Base-by-base conservation (phyloP, 2,797 vertebrate genomes). In the Falco concolor region DNA sequence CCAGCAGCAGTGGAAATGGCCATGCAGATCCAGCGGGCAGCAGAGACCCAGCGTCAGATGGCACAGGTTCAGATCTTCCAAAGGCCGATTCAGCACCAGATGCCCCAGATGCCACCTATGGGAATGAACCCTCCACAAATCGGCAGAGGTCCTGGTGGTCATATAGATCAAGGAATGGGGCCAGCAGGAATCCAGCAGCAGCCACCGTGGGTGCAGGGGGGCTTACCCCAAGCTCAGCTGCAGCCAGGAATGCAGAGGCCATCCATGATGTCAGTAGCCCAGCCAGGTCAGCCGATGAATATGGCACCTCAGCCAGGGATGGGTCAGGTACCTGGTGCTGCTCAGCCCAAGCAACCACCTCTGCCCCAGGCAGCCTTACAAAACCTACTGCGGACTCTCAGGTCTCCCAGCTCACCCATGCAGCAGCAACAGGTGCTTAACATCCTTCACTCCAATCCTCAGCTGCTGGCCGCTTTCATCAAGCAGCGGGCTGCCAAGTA, bases 361-460 rank as follows among this genome's bases (percentile, higher is more conserved):
- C 98, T 99, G 96, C 99, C 99, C 70, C 99, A 99, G 95, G 98
- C 98, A 2, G 99, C 99, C 85, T 98, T 99, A 93, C 99, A 99
- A 95, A 99, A 99, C 73, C 98, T 99, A 9, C 90, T 99, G 82
- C 98, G 99, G 95, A 99, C 99, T 87, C 98, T 99, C 64, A 98
- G 99, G 82, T 99, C 99, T 49, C 99, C 99, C 25, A 99, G 99
- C 97, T 99, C 99, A 16, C 99, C 99, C 42, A 98, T 98, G 64
- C 99, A 99, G 97, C 99, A 99, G 96, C 99, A 99, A 97, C 99
- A 99, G 97, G 99, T 99, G 95, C 99, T 99, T 70, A 99, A 99
- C 97, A 99, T 99, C 97, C 97, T 99, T 81, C 98, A 99, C 9
- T 99, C 99, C 74, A 99, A 99, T 89, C 99, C 99, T 36, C 99